phyloP scores from a whole-genome alignment of 2,113 vertebrate genomes.

The Ageneiosus marmoratus region DNA sequence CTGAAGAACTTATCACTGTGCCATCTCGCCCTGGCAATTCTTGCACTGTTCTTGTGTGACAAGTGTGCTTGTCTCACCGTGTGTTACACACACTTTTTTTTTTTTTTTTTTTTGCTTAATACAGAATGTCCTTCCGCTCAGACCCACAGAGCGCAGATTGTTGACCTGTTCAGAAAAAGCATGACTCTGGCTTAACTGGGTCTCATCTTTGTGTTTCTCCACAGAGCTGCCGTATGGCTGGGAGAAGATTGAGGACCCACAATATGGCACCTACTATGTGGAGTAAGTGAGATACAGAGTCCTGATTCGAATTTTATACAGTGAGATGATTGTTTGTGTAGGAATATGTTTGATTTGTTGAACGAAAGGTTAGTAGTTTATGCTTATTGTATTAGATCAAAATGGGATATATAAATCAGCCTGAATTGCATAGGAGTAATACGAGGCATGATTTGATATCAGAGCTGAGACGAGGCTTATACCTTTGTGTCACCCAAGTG shows the following conservation, averaged over 20 bases:
- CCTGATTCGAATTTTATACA: background rate
- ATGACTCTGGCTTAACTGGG: slow-evolving; percentile 10
- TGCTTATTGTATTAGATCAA: background rate
- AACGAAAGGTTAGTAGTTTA: background rate
- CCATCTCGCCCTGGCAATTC: slow-evolving; percentile 66
- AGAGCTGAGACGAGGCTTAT: background rate
- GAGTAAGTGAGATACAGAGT: slow-evolving; percentile 83
- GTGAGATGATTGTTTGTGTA: background rate
- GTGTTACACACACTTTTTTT: slow-evolving; percentile 46
- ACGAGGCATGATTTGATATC: background rate
- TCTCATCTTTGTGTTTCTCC: slow-evolving; percentile 42
- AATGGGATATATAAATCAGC: background rate
- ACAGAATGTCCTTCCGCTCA: background rate
- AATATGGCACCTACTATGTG: slow-evolving; percentile 93
- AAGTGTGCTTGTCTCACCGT: slow-evolving; percentile 48
- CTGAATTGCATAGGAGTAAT: background rate
- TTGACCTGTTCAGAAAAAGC: background rate
- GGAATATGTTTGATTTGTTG: background rate
- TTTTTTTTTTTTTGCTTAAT: background rate
- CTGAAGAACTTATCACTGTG: slow-evolving; percentile 62
- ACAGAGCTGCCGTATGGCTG: slow-evolving; percentile 97
- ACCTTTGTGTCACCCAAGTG: background rate
- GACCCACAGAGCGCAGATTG: background rate
- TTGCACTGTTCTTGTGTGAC: slow-evolving; percentile 60
- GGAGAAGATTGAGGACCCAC: slow-evolving; percentile 98